Evolutionary conservation across 2,113 vertebrate species (phyloP), one percentile per base, ranked within the genome.

Genomic region (Neotoma lepida): DNA sequence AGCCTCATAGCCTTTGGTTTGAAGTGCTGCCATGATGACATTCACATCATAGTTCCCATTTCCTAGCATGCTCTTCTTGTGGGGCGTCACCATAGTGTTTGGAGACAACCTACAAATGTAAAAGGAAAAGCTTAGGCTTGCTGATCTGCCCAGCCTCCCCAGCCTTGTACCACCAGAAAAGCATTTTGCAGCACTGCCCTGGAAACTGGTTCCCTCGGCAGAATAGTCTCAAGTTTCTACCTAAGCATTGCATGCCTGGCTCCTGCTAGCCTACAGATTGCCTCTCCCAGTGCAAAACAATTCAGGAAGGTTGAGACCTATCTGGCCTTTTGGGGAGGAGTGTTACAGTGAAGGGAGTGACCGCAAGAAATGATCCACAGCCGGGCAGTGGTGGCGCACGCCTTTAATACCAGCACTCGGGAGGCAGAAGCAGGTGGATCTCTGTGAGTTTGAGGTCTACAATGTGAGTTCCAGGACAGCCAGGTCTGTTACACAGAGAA

Each of bases 1-100:
- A 0, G 99, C 99, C 97, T 99, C 99, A 13, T 99, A 99, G 94
- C 99, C 99, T 97, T 99, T 99, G 84, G 99, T 99, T 96, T 99
- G 99, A 97, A 99, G 98, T 0, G 99, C 99, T 44, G 99, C 99
- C 99, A 99, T 99, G 89, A 99, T 99, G 96, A 99, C 99, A 1
- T 99, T 99, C 90, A 99, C 99, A 26, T 99, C 99, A 22, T 99
- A 99, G 98, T 99, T 99, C 78, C 99, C 99, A 22, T 99, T 99
- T 95, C 99, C 99, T 98, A 99, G 98, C 99, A 99, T 99, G 98
- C 99, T 99, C 98, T 99, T 99, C 98, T 99, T 99, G 98, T 99
- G 99, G 84, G 99, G 99, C 0, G 99, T 99, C 98, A 99, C 99
- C 99, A 99, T 98, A 84, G 99, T 99, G 98, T 99, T 99, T 89